Evolutionary conservation across 2,888 invertebrate genomes (phyloP).

Genomic region (Nemotelus nigrinus): DNA sequence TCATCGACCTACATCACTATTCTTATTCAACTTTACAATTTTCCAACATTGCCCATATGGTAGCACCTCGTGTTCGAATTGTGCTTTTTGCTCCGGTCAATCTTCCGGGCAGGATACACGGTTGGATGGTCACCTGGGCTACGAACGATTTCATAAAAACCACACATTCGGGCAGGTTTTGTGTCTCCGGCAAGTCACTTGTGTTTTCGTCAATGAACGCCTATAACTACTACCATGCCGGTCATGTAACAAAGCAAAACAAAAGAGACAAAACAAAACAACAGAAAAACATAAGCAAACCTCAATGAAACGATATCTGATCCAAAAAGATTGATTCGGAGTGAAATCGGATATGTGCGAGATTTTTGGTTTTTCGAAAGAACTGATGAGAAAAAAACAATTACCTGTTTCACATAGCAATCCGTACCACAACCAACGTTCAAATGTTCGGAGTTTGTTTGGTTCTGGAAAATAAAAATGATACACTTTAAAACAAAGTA

Average conservation of each 20-base stretch:
- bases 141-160: slow-evolving; percentile 22
- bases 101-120: slow-evolving; percentile 51
- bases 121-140: slow-evolving; percentile 37
- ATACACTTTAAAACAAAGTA: background rate
- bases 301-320: slow-evolving; percentile 39
- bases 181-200: background rate
- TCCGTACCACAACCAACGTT: slow-evolving; percentile 73
- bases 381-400: background rate
- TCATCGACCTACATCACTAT: background rate
- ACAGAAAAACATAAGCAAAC: slow-evolving; percentile 13
- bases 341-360: slow-evolving; percentile 1
- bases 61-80: slow-evolving; percentile 1
- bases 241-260: no score
- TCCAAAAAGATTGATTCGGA: background rate
- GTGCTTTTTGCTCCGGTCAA: slow-evolving; percentile 29
- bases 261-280: slow-evolving; percentile 14
- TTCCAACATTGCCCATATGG: background rate
- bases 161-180: slow-evolving; percentile 5
- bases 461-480: slow-evolving; percentile 69
- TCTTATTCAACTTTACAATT: background rate
- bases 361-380: slow-evolving; percentile 14
- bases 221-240: slow-evolving; percentile 4
- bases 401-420: slow-evolving; percentile 79
- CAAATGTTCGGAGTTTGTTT: slow-evolving; percentile 63
- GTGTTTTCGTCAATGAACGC: slow-evolving; percentile 16